phyloP scores from a whole-genome alignment of 2,113 vertebrate genomes.

The Acanthisitta chloris region DNA sequence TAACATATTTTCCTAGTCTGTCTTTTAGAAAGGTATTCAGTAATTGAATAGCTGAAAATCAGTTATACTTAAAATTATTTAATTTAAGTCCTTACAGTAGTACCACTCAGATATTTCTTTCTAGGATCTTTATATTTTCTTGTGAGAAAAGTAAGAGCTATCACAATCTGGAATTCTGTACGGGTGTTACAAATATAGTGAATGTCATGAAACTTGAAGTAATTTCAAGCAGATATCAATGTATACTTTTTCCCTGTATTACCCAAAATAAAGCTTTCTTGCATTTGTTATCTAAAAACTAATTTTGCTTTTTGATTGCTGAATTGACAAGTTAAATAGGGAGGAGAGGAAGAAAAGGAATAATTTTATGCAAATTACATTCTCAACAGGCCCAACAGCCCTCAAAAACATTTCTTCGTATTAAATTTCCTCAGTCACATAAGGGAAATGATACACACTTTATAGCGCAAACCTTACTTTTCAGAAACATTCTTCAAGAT shows the following conservation, averaged over 20 bases:
- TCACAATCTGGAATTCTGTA: neutral
- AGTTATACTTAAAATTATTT: neutral
- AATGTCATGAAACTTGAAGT: neutral
- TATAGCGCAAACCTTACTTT: conserved; percentile 73
- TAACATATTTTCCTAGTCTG: neutral
- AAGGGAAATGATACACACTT: neutral
- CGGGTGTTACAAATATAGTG: neutral
- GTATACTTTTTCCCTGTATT: neutral
- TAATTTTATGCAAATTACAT: neutral
- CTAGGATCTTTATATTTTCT: neutral
- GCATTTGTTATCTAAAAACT: neutral
- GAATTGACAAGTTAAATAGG: neutral
- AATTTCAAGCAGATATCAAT: neutral
- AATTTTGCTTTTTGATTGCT: neutral
- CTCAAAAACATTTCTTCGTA: neutral
- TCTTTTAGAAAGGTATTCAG: neutral
- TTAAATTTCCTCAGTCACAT: neutral
- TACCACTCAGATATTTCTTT: neutral
- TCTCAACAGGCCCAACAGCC: neutral
- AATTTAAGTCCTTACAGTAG: neutral
- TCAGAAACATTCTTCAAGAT: conserved; percentile 81
- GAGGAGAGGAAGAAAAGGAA: neutral
- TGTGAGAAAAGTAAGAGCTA: neutral
- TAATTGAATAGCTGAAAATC: neutral
- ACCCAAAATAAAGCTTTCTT: neutral